Base-by-base conservation (phyloP, 1,140 invertebrate genomes). In the Thaumatotibia leucotreta region DNA sequence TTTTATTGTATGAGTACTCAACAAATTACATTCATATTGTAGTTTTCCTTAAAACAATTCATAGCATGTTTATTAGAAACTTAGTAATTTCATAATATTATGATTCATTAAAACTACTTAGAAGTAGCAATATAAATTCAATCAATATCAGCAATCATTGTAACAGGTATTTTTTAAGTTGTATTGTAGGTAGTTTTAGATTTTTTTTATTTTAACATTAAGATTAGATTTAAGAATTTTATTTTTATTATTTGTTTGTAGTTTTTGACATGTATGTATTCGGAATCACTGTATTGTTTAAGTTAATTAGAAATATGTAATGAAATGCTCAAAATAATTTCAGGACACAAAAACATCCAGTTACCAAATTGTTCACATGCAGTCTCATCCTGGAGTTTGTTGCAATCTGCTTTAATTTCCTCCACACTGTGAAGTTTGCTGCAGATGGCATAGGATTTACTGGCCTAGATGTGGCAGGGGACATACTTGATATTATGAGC, bases 381-480 rank as follows among this genome's bases (percentile, higher is more conserved):
- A 97, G 97, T 84, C 92, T 99, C 27, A 85, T 96, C 8, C 90
- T 98, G 69, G 97, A 99, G 85, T 95, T 97, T 80, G 88, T 96
- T 23, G 97, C 97, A 20, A 89, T 98, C 31, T 94, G 95, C 61
- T 94, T 98, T 61, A 98, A 97, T 90, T 93, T 98, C 14, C 91
- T 97, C n/a, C 97, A 99, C 86, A 94, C 96, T 23, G 92, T 98
- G 0, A 96, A 97, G 79, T 99, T 97, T 93, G 95, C 97, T 17
- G 92, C 96, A 31, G 96, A 99, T 92, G 98, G 98, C 5, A 92
- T 95, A 64, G 98, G 98, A 0, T 94, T 97, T 81, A 93, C 94
- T 4, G 94, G 94, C 54, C 88, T 99, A 33, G 94, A 95, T 76
- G 95, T 97, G 52, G 93, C 96, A 50, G 98, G 98, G 31, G 97